Conservation (phyloP, 2,797 vertebrate species). For the Sebastes paucispinis region DNA sequence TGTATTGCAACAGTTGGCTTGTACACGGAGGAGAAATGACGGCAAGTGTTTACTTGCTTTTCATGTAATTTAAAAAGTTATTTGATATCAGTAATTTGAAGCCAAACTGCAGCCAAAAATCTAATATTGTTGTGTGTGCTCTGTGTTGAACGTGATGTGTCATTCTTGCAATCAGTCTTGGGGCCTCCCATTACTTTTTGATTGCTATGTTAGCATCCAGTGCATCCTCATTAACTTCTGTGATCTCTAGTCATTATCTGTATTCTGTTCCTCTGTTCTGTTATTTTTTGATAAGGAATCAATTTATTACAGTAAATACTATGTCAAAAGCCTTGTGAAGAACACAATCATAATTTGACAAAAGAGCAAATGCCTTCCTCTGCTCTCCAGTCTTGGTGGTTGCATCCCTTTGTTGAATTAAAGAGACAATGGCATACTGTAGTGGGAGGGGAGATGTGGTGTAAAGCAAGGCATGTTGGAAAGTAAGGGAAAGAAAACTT, state of each 20-base stretch:
- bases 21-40: not conserved
- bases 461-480: conserved; percentile 4
- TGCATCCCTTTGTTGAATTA: conserved; percentile 7
- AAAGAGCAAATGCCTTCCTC: conserved; percentile 17
- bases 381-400: not conserved
- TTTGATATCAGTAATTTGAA: not conserved
- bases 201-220: conserved; percentile 28
- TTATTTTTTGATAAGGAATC: conserved; percentile 43
- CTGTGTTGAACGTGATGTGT: not conserved
- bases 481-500: not conserved
- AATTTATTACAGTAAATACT: conserved; percentile 34
- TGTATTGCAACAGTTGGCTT: not conserved
- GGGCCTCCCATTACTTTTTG: conserved; percentile 8
- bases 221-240: conserved; percentile 41
- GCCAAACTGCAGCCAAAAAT: not conserved
- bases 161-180: conserved; percentile 18
- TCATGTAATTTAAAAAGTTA: conserved; percentile 1
- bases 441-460: not conserved
- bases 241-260: conserved; percentile 28
- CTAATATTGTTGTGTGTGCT: not conserved
- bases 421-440: not conserved
- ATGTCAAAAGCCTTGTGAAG: conserved; percentile 23
- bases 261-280: conserved; percentile 18
- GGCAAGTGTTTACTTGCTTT: not conserved
- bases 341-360: conserved; percentile 14